Evolutionary conservation across 2,888 invertebrate species (phyloP), one percentile per base, ranked within the genome.

Genomic region (Phortica okadai): DNA sequence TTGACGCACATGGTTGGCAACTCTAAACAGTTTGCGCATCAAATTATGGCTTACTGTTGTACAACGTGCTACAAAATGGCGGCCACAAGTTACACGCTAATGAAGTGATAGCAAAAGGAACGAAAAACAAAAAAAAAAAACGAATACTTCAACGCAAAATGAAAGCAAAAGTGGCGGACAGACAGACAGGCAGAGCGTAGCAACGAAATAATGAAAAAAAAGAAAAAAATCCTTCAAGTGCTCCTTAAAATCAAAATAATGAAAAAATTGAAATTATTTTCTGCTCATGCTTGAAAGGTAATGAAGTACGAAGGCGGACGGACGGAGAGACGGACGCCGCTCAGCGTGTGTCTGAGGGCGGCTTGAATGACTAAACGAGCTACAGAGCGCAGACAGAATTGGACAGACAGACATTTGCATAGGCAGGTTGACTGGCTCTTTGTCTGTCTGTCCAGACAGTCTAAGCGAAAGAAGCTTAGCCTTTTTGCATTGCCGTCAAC

Each of bases 181-280:
- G 50, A 50, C 50, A 50, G 8, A 11, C 2, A 8, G 50, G 2
- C 50, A 50, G 10, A 50, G 50, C 50, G 14, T 50, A 50, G 14
- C 14, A 50, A 14, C 8, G 50, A 50, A 50, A 14, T 50, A 50
- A 50, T 8, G 50, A 11, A 50, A 8, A 50, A 66, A 21, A 11
- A 50, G 1, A 50, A 66, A 21, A 62, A 62, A 62, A 62, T 62
- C 21, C 62, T 14, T 16, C 21, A 21, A 66, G 16, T 67, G 41
- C 44, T 33, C 41, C 67, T 44, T 21, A 44, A 67, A 67, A 44
- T 67, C 67, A 14, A 67, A 67, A 44, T 67, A 67, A 67, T 42
- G 44, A 67, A 42, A 67, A 67, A 67, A 42, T 66, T 66, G 66
- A 66, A 67, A 44, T 42, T n/a, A 8, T 50, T 62, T 62, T 45